phyloP scores from a whole-genome alignment of 2,797 vertebrate genomes.

The Rhinichthys osculus region DNA sequence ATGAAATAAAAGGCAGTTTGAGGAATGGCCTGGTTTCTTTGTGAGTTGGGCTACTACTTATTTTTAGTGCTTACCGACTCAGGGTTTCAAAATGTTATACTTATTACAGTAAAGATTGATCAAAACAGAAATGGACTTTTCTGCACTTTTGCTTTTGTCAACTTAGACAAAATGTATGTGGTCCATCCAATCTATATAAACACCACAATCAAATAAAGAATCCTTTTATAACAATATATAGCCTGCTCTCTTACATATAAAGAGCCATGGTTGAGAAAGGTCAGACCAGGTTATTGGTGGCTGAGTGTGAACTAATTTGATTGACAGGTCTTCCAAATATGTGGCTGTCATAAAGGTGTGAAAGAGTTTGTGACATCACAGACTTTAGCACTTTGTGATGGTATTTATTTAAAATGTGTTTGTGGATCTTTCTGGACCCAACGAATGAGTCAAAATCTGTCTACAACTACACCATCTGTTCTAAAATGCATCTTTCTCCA shows the following conservation, averaged over 20 bases:
- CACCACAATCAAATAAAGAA: constrained; percentile 8
- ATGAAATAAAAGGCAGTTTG: constrained; percentile 49
- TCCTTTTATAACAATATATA: background rate
- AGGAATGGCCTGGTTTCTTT: constrained; percentile 28
- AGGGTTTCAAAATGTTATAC: background rate
- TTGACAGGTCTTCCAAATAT: constrained; percentile 38
- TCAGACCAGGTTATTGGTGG: constrained; percentile 17
- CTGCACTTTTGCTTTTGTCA: constrained; percentile 12
- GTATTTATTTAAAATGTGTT: constrained; percentile 19
- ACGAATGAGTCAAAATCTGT: background rate
- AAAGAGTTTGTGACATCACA: constrained; percentile 36
- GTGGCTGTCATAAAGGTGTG: constrained; percentile 18
- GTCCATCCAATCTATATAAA: background rate
- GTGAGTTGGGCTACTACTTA: constrained; percentile 24
- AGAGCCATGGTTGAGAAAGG: constrained; percentile 11
- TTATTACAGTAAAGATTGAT: constrained; percentile 20
- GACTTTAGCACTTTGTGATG: constrained; percentile 29
- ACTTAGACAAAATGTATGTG: background rate
- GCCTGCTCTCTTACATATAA: background rate
- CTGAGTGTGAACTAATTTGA: constrained; percentile 33
- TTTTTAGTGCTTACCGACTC: constrained; percentile 21
- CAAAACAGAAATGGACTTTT: constrained; percentile 10
- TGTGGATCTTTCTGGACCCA: constrained; percentile 10
- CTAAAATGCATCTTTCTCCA: constrained; percentile 12
- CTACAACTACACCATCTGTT: background rate